Conservation (phyloP, 2,888 invertebrate species). For the Ennomos erosarius region DNA sequence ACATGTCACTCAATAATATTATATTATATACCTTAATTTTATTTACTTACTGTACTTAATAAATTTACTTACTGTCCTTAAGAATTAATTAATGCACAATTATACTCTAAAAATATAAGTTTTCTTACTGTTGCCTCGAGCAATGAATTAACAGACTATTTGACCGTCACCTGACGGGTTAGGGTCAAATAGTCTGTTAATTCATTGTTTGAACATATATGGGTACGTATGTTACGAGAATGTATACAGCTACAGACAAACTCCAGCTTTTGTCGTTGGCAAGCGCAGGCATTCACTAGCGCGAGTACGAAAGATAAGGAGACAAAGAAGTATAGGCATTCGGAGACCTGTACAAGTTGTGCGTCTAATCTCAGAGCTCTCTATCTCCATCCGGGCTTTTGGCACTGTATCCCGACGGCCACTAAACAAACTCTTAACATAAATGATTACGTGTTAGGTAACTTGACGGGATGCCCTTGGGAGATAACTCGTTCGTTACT, state of each 20-base stretch:
- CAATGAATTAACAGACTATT: too few species aligned
- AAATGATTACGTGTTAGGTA: slow-evolving; percentile 60
- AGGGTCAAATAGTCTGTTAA: too few species aligned
- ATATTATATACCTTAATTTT: too few species aligned
- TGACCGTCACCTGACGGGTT: too few species aligned
- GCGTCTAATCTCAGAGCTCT: slow-evolving; percentile 35
- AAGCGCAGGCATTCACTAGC: slow-evolving; percentile 34
- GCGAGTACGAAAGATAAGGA: slow-evolving; percentile 40
- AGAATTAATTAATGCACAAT: too few species aligned
- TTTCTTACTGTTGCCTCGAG: too few species aligned
- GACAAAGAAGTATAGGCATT: slow-evolving; percentile 41
- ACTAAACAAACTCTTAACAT: slow-evolving; percentile 47
- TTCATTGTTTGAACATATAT: too few species aligned
- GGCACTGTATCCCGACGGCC: slow-evolving; percentile 33
- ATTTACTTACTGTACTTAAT: too few species aligned
- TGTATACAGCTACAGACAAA: slow-evolving; percentile 18
- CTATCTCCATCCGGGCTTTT: slow-evolving; percentile 36
- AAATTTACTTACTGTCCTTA: too few species aligned
- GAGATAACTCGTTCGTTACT: slow-evolving; percentile 60
- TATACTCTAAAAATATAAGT: too few species aligned
- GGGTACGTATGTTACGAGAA: too few species aligned
- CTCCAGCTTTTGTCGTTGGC: slow-evolving; percentile 35
- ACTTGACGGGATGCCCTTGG: slow-evolving; percentile 54
- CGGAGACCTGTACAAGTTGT: slow-evolving; percentile 39
- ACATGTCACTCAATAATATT: too few species aligned